Conservation (phyloP, 2,888 invertebrate species). For the Bellardia pandia region DNA sequence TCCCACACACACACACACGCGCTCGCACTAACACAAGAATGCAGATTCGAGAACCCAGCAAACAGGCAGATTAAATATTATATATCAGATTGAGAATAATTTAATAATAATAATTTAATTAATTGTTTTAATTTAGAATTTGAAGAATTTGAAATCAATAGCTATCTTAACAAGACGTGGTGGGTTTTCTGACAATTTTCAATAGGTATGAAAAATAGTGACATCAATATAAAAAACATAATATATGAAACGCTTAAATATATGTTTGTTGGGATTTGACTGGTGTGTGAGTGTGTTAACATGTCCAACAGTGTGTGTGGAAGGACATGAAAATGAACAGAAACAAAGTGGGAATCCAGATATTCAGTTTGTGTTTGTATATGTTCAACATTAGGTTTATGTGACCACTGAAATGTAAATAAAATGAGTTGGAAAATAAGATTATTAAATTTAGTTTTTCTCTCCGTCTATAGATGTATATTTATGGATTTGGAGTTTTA, state of each 20-base stretch:
- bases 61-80: no score
- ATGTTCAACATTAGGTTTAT: conserved; percentile 11
- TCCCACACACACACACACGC: neutral
- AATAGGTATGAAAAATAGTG: no score
- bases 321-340: conserved; percentile 11
- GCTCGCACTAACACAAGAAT: neutral
- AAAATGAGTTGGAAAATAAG: conserved; percentile 53
- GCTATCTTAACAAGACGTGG: no score
- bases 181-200: no score
- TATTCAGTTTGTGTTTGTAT: neutral
- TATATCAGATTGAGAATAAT: no score
- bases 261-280: neutral
- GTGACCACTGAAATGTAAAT: conserved; percentile 55
- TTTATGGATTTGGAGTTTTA: conserved; percentile 3
- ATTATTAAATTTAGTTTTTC: conserved; percentile 58
- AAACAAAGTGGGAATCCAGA: neutral
- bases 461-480: neutral
- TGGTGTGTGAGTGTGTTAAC: neutral
- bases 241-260: no score
- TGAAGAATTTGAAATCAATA: no score
- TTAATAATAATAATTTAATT: no score
- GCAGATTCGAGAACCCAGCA: no score
- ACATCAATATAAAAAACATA: no score
- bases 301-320: neutral
- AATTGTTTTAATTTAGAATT: no score